Conservation (phyloP, 2,113 vertebrate species). For the Thunnus thynnus region DNA sequence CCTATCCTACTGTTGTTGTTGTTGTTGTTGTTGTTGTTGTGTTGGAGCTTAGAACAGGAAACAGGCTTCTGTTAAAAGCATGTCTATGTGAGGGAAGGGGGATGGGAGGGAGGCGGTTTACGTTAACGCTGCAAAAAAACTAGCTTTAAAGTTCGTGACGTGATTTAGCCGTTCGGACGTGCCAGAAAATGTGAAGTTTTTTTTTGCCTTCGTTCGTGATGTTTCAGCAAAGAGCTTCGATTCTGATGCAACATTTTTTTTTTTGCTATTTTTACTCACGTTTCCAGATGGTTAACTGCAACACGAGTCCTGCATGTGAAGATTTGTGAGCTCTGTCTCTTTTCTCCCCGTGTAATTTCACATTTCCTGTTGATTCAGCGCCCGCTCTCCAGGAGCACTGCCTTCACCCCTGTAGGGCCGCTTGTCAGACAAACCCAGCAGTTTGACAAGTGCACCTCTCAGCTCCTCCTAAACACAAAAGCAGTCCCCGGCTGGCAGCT, state of each 20-base stretch:
- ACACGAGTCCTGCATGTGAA: background rate
- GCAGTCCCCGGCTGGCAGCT: conserved; percentile 52
- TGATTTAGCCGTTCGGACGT: background rate
- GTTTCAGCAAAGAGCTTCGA: conserved; percentile 7
- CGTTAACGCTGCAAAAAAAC: background rate
- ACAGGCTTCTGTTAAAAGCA: background rate
- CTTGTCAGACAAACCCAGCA: conserved; percentile 51
- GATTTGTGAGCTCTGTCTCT: conserved; percentile 1
- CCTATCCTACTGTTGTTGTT: background rate
- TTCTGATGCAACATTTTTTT: conserved; percentile 17
- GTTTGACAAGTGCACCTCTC: conserved; percentile 63
- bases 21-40: background rate
- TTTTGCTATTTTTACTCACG: conserved; percentile 5
- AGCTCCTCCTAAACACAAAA: conserved; percentile 61
- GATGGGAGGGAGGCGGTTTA: conserved; percentile 9
- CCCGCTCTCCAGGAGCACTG: conserved; percentile 17
- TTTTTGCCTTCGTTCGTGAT: background rate
- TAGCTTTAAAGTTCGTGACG: background rate
- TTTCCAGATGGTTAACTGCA: conserved; percentile 57
- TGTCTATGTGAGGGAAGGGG: background rate
- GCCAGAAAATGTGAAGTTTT: background rate
- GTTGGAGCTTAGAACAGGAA: no score
- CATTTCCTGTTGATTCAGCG: conserved; percentile 49
- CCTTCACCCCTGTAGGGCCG: conserved; percentile 29
- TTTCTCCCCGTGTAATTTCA: conserved; percentile 13